Evolutionary conservation across 2,113 vertebrate species (phyloP).

Genomic region (Martes martes): DNA sequence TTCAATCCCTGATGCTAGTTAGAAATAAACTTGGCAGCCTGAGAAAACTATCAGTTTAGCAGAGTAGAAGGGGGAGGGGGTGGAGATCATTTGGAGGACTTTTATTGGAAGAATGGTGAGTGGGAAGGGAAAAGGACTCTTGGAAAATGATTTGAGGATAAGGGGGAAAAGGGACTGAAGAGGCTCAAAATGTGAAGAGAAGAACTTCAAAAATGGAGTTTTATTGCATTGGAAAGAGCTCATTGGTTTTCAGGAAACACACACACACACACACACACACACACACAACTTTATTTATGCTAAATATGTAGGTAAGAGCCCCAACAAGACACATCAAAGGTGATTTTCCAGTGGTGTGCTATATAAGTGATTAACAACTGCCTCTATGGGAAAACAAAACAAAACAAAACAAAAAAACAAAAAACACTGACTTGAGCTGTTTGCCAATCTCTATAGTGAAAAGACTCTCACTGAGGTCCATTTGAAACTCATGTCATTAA

Average conservation of each 20-base stretch:
- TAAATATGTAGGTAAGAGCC: neutral
- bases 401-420: neutral
- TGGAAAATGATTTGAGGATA: neutral
- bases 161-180: neutral
- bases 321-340: neutral
- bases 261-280: no score
- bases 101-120: neutral
- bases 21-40: neutral
- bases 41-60: neutral
- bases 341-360: neutral
- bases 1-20: neutral
- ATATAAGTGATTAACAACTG: constrained; percentile 33
- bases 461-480: neutral
- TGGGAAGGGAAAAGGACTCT: neutral
- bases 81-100: neutral
- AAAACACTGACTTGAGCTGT: neutral
- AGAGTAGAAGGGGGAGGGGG: neutral
- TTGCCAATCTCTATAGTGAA: constrained; percentile 16
- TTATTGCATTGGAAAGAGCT: neutral
- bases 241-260: neutral
- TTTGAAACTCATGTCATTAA: constrained; percentile 6
- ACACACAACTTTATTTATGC: neutral
- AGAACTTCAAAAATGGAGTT: neutral
- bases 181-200: neutral
- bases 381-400: neutral